phyloP scores from a whole-genome alignment of 2,888 invertebrate species.

The Steinernema carpocapsae region DNA sequence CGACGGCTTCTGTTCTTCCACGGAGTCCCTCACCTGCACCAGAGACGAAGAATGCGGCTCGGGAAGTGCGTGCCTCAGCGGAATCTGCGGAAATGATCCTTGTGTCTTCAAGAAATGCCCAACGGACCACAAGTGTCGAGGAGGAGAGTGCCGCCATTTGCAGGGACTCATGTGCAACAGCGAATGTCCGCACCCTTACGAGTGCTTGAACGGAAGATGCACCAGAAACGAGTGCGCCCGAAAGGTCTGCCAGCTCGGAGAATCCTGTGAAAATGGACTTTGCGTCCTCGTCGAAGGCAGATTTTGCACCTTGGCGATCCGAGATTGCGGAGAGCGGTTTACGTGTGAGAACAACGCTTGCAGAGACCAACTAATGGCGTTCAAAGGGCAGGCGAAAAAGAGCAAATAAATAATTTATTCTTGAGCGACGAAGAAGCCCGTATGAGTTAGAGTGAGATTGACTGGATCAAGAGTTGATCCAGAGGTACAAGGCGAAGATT shows the following conservation, averaged over 20 bases:
- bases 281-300: slow-evolving; percentile 59
- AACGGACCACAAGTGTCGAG: slow-evolving; percentile 59
- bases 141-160: slow-evolving; percentile 59
- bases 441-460: background rate
- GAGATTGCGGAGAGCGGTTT: slow-evolving; percentile 63
- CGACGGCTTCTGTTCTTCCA: slow-evolving; percentile 47
- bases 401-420: slow-evolving; percentile 25
- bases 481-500: background rate
- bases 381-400: background rate
- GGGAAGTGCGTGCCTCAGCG: slow-evolving; percentile 44
- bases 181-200: slow-evolving; percentile 56
- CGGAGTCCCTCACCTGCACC: slow-evolving; percentile 32
- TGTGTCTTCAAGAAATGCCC: slow-evolving; percentile 49
- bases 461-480: background rate
- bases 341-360: slow-evolving; percentile 53
- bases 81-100: slow-evolving; percentile 37
- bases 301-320: slow-evolving; percentile 54
- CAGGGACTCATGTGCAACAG: slow-evolving; percentile 46
- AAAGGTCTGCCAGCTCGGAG: slow-evolving; percentile 65
- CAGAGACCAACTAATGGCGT: slow-evolving; percentile 40
- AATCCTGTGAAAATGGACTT: slow-evolving; percentile 61
- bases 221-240: slow-evolving; percentile 58
- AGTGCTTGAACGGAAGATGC: slow-evolving; percentile 61
- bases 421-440: slow-evolving; percentile 1
- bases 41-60: slow-evolving; percentile 33